Percentiles rank a stretch among this genome's conserved stretches.
phyloP scores from a whole-genome alignment of 2,888 invertebrate species.

The Drosophila suboccidentalis region DNA sequence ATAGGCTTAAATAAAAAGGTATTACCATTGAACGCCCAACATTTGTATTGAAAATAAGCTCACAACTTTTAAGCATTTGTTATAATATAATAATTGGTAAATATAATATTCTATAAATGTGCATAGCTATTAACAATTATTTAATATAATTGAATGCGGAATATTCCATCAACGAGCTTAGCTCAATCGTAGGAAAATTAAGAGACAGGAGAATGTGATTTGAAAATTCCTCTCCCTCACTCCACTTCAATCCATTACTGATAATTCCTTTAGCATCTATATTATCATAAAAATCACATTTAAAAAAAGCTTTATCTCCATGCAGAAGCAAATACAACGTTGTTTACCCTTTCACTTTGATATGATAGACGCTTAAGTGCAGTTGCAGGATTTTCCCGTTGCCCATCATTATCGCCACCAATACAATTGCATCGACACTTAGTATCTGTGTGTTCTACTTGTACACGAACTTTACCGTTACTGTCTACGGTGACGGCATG shows the following conservation, averaged over 20 bases:
- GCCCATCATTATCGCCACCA: neutral
- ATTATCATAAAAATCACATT: neutral
- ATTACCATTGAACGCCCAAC: no score
- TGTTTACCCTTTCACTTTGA: neutral
- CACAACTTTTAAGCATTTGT: no score
- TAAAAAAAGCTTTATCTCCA: neutral
- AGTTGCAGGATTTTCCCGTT: neutral
- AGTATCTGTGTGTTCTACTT: slow-evolving; percentile 10
- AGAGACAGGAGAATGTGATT: neutral
- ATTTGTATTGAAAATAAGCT: no score
- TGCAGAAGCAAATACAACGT: slow-evolving; percentile 2
- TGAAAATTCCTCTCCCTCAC: no score
- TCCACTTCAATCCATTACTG: neutral
- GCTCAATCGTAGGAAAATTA: neutral
- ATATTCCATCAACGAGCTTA: neutral
- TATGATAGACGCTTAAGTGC: slow-evolving; percentile 16
- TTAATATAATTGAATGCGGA: no score
- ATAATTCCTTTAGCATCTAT: neutral
- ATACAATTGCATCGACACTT: slow-evolving; percentile 24
- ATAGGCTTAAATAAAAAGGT: no score
- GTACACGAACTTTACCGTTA: slow-evolving; percentile 27
- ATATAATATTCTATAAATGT: no score
- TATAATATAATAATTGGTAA: no score
- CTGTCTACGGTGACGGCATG: slow-evolving; percentile 49
- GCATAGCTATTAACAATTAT: no score